These are phyloP conservation scores for Hybognathus amarus DNA, from an alignment of 2,797 vertebrate genomes.

Conservation along the genomic window DNA sequence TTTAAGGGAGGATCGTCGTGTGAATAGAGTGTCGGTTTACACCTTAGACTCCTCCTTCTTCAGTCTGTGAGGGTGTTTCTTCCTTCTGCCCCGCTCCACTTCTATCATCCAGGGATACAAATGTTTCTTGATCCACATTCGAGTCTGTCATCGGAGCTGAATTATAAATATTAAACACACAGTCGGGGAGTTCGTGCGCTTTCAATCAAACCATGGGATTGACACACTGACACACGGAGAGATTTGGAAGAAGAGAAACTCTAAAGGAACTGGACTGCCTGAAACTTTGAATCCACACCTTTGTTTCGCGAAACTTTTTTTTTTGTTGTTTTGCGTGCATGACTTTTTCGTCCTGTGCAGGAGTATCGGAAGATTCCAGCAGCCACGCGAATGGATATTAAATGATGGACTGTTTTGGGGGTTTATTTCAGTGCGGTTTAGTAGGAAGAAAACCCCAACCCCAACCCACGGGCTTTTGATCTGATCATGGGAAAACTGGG, in stretches of 20 bases:
- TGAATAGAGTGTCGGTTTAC: slow-evolving; percentile 65
- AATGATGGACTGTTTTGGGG: slow-evolving; percentile 40
- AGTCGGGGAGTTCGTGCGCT: not conserved
- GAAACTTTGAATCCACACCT: slow-evolving; percentile 34
- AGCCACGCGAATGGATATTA: slow-evolving; percentile 49
- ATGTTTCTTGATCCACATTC: slow-evolving; percentile 51
- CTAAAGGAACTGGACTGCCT: not conserved
- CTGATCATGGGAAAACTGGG: slow-evolving; percentile 37
- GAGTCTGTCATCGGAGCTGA: slow-evolving; percentile 48
- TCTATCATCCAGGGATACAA: slow-evolving; percentile 52
- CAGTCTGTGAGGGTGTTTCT: slow-evolving; percentile 58
- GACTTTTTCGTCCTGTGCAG: slow-evolving; percentile 14
- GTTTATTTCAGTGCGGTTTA: slow-evolving; percentile 36
- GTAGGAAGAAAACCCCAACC: slow-evolving; percentile 14
- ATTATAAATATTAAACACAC: slow-evolving; percentile 7
- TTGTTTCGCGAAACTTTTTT: slow-evolving; percentile 38
- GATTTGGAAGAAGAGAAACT: slow-evolving; percentile 1
- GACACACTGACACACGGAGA: slow-evolving; percentile 28
- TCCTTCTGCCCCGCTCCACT: slow-evolving; percentile 65
- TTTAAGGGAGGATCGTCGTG: slow-evolving; percentile 58
- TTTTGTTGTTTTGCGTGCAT: not conserved
- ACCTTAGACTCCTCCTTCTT: slow-evolving; percentile 66
- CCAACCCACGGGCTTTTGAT: slow-evolving; percentile 14
- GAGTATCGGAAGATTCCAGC: slow-evolving; percentile 27
- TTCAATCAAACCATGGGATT: slow-evolving; percentile 16